Conservation (phyloP, 1,140 invertebrate species). For the Melipona quadrifasciata region DNA sequence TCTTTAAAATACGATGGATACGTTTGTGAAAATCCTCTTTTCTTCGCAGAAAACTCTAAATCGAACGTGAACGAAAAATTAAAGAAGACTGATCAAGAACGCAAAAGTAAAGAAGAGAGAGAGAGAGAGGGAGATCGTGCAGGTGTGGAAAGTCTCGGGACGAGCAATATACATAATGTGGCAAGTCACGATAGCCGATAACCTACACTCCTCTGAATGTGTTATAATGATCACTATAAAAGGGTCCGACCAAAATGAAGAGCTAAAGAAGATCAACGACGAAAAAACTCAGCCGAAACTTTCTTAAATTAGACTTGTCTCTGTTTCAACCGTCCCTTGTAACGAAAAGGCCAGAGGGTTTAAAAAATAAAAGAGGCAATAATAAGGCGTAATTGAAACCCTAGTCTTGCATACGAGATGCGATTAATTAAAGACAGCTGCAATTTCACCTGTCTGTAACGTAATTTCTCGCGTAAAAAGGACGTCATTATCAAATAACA, state of each 20-base stretch:
- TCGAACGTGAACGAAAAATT: constrained; percentile 38
- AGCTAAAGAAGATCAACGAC: not conserved
- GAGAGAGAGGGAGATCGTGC: not conserved
- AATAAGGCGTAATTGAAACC: not conserved
- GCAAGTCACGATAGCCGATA: constrained; percentile 65
- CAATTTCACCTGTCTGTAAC: constrained; percentile 10
- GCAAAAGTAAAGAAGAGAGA: not conserved
- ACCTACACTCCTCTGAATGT: constrained; percentile 47
- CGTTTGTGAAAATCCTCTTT: not conserved
- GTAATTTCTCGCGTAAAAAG: not conserved
- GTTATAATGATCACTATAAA: constrained; percentile 53
- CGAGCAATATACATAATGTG: constrained; percentile 43
- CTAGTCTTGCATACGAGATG: not conserved
- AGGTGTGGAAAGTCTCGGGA: constrained; percentile 58
- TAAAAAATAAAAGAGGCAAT: not conserved
- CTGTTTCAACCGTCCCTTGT: not conserved
- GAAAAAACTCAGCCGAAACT: not conserved
- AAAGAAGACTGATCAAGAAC: constrained; percentile 26
- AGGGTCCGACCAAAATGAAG: not conserved
- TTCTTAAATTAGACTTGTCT: not conserved
- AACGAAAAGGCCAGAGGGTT: not conserved
- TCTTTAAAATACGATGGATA: not conserved
- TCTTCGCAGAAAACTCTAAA: not conserved
- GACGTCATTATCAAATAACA: not conserved
- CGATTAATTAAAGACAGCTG: constrained; percentile 8